phyloP scores from a whole-genome alignment of 2,797 vertebrate genomes.

The Eremophila alpestris region DNA sequence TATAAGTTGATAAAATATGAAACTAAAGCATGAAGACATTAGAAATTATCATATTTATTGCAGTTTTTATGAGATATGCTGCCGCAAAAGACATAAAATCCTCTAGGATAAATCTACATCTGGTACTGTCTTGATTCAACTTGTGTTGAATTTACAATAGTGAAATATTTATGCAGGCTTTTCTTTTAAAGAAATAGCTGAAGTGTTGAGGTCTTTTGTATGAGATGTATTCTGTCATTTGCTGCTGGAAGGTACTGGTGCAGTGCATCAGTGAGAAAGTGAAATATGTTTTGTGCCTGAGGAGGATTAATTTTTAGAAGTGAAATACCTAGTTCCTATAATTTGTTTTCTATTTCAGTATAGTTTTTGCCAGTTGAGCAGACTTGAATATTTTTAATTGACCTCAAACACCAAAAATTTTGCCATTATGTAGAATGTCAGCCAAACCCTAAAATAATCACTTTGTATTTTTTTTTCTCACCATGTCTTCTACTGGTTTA shows the following conservation, averaged over 20 bases:
- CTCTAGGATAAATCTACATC: slow-evolving; percentile 65
- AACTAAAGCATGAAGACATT: slow-evolving; percentile 59
- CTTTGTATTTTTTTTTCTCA: neutral
- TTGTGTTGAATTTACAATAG: slow-evolving; percentile 53
- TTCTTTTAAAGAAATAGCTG: slow-evolving; percentile 57
- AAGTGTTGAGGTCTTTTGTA: slow-evolving; percentile 16
- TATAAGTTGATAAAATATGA: slow-evolving; percentile 67
- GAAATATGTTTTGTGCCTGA: neutral
- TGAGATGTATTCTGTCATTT: slow-evolving; percentile 26
- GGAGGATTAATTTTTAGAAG: slow-evolving; percentile 18
- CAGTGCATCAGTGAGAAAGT: neutral
- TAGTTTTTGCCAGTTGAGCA: neutral
- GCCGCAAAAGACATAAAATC: slow-evolving; percentile 64
- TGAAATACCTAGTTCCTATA: neutral
- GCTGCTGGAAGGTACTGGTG: slow-evolving; percentile 6
- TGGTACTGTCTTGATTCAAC: slow-evolving; percentile 46
- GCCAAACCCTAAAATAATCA: neutral
- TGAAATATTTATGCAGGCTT: slow-evolving; percentile 21
- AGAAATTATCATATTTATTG: slow-evolving; percentile 72
- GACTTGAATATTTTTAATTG: neutral
- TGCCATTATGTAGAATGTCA: neutral
- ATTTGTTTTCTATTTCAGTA: slow-evolving; percentile 2
- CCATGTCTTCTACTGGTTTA: neutral
- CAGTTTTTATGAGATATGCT: slow-evolving; percentile 56
- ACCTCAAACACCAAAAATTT: neutral